A percentile compares a stretch with the other conserved stretches of the same genome.
These are phyloP conservation scores for Oreochromis aureus DNA, from an alignment of 2,113 vertebrate genomes.

Conservation along the genomic window DNA sequence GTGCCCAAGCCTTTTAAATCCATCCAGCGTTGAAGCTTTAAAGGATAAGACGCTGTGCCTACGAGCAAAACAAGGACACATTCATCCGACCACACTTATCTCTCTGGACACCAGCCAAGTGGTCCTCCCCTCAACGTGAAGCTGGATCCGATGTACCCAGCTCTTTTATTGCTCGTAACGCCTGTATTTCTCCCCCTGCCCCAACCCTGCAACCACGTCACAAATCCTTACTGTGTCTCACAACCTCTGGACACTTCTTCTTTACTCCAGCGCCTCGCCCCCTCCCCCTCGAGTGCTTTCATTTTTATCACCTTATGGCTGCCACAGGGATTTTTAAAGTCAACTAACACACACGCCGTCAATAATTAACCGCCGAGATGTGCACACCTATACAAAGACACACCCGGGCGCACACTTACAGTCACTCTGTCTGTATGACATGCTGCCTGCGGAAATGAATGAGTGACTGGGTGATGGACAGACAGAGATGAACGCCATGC, in stretches of 20 bases:
- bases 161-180: not conserved
- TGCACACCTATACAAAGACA: not conserved
- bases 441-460: not conserved
- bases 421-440: not conserved
- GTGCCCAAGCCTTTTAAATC: not conserved
- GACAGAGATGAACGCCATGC: not conserved
- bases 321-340: not conserved
- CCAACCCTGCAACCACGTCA: slow-evolving; percentile 44
- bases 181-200: not conserved
- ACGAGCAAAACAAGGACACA: not conserved
- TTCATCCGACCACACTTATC: not conserved
- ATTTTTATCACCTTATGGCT: not conserved
- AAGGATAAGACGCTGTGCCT: not conserved
- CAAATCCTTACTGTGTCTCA: not conserved
- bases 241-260: not conserved
- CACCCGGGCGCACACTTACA: not conserved
- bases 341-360: not conserved
- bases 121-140: not conserved
- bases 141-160: not conserved
- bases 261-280: not conserved
- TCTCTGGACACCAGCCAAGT: not conserved
- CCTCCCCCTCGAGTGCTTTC: not conserved
- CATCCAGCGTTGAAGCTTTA: not conserved
- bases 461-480: not conserved
- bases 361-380: slow-evolving; percentile 8